Percentiles rank a stretch among this genome's conserved stretches.
These are phyloP conservation scores for Drosophila truncata DNA, from an alignment of 1,140 invertebrate species.

Conservation along the genomic window DNA sequence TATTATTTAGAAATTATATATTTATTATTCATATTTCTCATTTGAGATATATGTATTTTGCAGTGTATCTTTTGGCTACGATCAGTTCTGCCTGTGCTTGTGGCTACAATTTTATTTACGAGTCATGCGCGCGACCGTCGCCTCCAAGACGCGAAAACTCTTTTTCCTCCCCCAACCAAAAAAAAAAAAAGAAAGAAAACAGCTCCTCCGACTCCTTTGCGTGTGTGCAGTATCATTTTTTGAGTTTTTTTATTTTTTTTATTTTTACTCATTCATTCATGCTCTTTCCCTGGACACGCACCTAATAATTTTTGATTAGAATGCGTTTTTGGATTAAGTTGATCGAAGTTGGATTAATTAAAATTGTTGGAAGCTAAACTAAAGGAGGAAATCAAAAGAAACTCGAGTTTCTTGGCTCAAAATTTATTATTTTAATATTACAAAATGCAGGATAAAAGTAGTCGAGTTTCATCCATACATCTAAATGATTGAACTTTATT, in stretches of 20 bases:
- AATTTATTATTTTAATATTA: no score
- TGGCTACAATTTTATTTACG: slow-evolving; percentile 84
- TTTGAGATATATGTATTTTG: not conserved
- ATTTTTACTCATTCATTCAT: slow-evolving; percentile 80
- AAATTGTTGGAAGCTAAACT: no score
- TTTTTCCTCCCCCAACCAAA: slow-evolving; percentile 8
- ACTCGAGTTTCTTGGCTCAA: no score
- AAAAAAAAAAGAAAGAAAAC: not conserved
- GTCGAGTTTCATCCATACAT: no score
- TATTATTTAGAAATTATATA: not conserved
- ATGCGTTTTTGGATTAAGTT: slow-evolving; percentile 7
- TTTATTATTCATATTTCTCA: not conserved
- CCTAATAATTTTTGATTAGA: slow-evolving; percentile 77
- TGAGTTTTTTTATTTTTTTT: slow-evolving; percentile 9
- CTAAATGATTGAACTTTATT: no score
- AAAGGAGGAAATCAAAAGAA: no score
- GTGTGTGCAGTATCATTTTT: slow-evolving; percentile 47
- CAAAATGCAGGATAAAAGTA: no score
- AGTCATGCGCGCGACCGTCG: slow-evolving; percentile 75
- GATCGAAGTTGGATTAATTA: slow-evolving; percentile 63
- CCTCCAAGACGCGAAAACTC: slow-evolving; percentile 55
- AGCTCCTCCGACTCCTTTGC: slow-evolving; percentile 37
- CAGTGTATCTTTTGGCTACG: slow-evolving; percentile 8
- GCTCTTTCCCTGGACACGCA: slow-evolving; percentile 62
- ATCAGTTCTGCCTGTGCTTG: slow-evolving; percentile 45